These are phyloP conservation scores for Aphis craccivora DNA, from an alignment of 1,140 invertebrate genomes.

Conservation along the genomic window DNA sequence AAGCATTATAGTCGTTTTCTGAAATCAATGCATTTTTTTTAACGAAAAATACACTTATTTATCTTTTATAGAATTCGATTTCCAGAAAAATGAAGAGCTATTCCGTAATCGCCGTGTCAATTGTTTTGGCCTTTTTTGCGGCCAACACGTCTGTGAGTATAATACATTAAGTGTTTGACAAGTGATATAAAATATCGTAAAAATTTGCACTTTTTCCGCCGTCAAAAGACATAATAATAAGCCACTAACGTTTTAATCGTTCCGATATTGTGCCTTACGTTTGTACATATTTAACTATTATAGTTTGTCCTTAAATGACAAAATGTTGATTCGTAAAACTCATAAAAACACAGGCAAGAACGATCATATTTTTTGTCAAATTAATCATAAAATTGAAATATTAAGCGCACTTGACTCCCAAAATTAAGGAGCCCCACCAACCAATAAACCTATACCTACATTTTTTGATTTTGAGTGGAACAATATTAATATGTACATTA, in stretches of 20 bases:
- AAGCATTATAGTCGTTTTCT: neutral
- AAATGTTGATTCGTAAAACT: slow-evolving; percentile 12
- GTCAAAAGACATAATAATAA: neutral
- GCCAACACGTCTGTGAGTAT: slow-evolving; percentile 15
- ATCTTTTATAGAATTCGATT: neutral
- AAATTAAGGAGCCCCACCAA: no score
- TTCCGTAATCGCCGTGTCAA: neutral
- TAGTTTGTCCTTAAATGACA: neutral
- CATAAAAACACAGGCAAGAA: slow-evolving; percentile 5
- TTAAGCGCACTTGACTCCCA: no score
- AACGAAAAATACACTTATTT: neutral
- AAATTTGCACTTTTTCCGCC: neutral
- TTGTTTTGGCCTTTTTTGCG: neutral
- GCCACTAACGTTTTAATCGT: neutral
- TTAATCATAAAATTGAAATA: neutral
- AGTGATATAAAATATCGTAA: neutral
- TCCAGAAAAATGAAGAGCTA: neutral
- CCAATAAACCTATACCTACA: no score
- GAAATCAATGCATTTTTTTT: neutral
- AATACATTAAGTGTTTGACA: neutral
- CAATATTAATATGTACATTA: no score
- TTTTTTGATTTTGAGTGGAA: no score
- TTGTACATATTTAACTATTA: neutral
- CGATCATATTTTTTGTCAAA: neutral
- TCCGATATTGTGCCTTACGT: neutral